Conservation (phyloP, 2,888 invertebrate genomes). For the Agriopis marginaria region DNA sequence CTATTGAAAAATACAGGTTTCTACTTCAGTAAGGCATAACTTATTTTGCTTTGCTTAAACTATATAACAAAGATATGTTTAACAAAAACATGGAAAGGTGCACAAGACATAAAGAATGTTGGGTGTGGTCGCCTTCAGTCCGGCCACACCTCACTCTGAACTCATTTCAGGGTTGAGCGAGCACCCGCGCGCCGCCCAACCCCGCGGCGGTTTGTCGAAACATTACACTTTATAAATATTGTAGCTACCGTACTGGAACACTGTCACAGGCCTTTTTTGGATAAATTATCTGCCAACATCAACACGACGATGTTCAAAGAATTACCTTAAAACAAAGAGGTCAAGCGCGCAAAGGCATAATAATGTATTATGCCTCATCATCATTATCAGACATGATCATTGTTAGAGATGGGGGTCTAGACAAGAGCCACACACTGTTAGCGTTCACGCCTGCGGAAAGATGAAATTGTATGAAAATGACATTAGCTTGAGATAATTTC, state of each 20-base stretch:
- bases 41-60: too few species aligned
- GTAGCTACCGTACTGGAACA: slow-evolving; percentile 49
- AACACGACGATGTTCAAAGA: not conserved
- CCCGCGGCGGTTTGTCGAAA: slow-evolving; percentile 69
- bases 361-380: not conserved
- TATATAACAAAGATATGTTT: too few species aligned
- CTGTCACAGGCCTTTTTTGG: slow-evolving; percentile 41
- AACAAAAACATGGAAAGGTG: too few species aligned
- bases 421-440: too few species aligned
- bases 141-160: slow-evolving; percentile 59
- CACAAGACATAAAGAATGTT: too few species aligned
- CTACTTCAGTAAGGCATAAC: too few species aligned
- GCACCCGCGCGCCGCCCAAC: slow-evolving; percentile 66
- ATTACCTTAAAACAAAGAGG: not conserved
- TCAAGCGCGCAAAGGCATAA: not conserved
- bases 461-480: too few species aligned
- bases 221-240: slow-evolving; percentile 62
- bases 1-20: too few species aligned
- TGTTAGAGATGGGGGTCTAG: too few species aligned
- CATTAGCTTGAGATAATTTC: too few species aligned
- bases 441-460: too few species aligned
- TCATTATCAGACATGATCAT: too few species aligned
- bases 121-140: slow-evolving; percentile 51
- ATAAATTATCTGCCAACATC: slow-evolving; percentile 29
- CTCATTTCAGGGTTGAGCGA: slow-evolving; percentile 85